Conservation (phyloP, 2,797 vertebrate genomes). For the Florisuga fusca region DNA sequence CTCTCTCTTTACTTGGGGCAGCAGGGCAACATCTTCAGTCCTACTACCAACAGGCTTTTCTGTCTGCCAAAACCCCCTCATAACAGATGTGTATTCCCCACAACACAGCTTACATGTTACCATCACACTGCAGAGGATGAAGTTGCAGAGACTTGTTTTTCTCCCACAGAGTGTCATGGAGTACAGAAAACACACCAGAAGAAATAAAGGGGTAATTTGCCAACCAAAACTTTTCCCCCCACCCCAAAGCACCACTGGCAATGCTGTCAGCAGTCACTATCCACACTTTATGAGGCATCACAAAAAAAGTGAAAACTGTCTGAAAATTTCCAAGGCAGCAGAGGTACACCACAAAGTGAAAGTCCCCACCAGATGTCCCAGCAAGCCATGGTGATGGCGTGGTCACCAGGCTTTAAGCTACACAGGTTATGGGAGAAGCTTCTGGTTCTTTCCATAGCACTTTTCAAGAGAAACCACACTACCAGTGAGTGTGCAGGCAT, state of each 20-base stretch:
- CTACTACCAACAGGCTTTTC: background rate
- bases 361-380: background rate
- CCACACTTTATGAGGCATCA: background rate
- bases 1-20: background rate
- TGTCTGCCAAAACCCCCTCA: rapidly evolving
- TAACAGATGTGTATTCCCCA: background rate
- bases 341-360: background rate
- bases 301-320: background rate
- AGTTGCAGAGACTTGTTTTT: background rate
- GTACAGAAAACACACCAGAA: background rate
- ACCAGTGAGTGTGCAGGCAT: too few relatives aligned
- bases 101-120: background rate
- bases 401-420: background rate
- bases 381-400: background rate
- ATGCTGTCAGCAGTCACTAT: background rate
- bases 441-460: background rate
- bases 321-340: too few relatives aligned
- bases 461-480: background rate
- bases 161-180: background rate
- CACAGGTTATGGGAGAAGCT: background rate
- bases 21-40: background rate
- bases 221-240: background rate
- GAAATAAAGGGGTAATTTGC: background rate
- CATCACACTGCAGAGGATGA: background rate
- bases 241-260: background rate